Conservation (phyloP, 2,113 vertebrate genomes). For the Epinephelus lanceolatus region DNA sequence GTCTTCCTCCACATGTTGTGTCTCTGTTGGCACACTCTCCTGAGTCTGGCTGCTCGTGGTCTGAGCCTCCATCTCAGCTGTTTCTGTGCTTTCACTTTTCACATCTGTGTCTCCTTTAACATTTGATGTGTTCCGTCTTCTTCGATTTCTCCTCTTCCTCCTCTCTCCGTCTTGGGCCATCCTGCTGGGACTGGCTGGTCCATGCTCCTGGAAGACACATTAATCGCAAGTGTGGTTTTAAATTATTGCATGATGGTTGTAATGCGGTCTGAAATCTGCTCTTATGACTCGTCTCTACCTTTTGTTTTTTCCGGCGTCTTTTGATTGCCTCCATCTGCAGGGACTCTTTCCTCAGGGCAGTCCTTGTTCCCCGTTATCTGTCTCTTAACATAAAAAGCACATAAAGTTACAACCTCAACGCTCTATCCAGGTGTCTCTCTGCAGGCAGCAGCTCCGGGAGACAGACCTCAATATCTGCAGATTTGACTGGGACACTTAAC, state of each 20-base stretch:
- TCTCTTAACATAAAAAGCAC: no score
- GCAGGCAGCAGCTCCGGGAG: no score
- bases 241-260: background rate
- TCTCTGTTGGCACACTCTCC: background rate
- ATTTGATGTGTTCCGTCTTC: background rate
- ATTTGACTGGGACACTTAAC: no score
- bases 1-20: background rate
- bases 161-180: slow-evolving; percentile 14
- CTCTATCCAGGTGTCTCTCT: no score
- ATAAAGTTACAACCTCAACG: no score
- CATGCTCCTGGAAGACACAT: slow-evolving; percentile 44
- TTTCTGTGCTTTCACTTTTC: background rate
- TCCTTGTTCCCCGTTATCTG: slow-evolving; percentile 45
- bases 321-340: slow-evolving; percentile 6
- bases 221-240: background rate
- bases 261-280: background rate
- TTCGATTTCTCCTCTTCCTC: slow-evolving; percentile 50
- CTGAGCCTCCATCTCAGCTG: slow-evolving; percentile 4
- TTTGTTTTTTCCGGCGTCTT: slow-evolving; percentile 2
- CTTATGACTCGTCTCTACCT: slow-evolving; percentile 28
- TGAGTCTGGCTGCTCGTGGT: slow-evolving; percentile 13
- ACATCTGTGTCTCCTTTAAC: background rate
- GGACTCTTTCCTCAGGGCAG: no score
- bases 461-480: no score
- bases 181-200: background rate